Conservation (phyloP, 2,113 vertebrate species). For the Helogale parvula region DNA sequence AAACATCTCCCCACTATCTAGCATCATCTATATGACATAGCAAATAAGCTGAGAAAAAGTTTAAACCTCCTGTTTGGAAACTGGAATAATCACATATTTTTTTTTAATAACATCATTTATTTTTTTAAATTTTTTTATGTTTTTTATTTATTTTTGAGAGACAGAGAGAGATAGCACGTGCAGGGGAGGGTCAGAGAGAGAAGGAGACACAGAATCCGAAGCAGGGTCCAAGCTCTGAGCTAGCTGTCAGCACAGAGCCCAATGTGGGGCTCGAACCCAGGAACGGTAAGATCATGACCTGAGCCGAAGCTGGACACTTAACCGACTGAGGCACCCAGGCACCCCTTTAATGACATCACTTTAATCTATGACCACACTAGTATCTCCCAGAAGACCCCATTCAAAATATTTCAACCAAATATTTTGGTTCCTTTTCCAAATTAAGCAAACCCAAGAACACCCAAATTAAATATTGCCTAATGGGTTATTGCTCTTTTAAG, state of each 20-base stretch:
- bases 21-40: neutral
- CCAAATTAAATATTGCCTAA: neutral
- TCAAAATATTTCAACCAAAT: neutral
- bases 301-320: too few species aligned
- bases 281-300: too few species aligned
- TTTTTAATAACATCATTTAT: neutral
- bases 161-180: too few species aligned
- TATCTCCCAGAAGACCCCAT: neutral
- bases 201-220: too few species aligned
- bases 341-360: neutral
- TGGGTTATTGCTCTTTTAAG: neutral
- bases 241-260: too few species aligned
- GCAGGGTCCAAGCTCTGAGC: too few species aligned
- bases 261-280: too few species aligned
- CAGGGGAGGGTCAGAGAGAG: too few species aligned
- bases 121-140: too few species aligned
- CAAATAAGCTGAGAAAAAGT: neutral
- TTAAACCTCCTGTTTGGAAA: neutral
- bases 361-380: neutral
- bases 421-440: neutral
- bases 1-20: neutral
- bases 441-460: neutral
- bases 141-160: too few species aligned
- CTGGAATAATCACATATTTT: neutral
- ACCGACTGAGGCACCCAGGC: too few species aligned